These are phyloP conservation scores for Dasypus novemcinctus DNA, from an alignment of 2,113 vertebrate species.

Conservation along the genomic window DNA sequence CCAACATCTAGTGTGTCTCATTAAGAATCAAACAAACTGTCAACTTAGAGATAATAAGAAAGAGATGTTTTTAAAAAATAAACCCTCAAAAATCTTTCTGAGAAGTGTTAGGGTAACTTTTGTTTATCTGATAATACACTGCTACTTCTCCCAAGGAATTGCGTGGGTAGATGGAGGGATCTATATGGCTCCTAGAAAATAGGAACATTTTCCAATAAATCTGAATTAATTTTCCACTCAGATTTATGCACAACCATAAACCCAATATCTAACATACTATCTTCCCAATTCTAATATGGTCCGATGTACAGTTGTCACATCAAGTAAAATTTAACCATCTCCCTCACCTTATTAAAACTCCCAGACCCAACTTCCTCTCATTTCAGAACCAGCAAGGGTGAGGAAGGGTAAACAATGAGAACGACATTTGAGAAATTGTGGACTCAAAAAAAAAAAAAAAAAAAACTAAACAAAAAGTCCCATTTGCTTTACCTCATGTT, in stretches of 20 bases:
- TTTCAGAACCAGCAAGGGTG: not conserved
- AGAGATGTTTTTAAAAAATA: not conserved
- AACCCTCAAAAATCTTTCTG: not conserved
- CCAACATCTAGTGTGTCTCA: not conserved
- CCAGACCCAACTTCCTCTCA: not conserved
- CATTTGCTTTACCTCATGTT: not conserved
- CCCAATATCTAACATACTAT: not conserved
- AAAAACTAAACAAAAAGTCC: constrained; percentile 66
- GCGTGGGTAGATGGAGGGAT: not conserved
- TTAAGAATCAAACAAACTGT: not conserved
- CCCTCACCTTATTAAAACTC: not conserved
- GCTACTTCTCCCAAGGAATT: not conserved
- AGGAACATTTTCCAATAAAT: not conserved
- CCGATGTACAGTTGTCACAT: not conserved
- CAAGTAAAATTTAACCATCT: not conserved
- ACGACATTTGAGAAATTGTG: not conserved
- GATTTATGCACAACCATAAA: not conserved
- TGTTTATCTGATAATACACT: not conserved
- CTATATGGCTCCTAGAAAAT: not conserved
- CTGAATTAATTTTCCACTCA: not conserved
- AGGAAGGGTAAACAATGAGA: not conserved
- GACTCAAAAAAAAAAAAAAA: constrained; percentile 41
- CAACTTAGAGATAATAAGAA: not conserved
- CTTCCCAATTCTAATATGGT: not conserved
- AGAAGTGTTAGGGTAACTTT: not conserved